Percentiles rank a stretch among this genome's conserved stretches.
These are phyloP conservation scores for Vanessa tameamea DNA, from an alignment of 1,140 invertebrate species.

Conservation along the genomic window DNA sequence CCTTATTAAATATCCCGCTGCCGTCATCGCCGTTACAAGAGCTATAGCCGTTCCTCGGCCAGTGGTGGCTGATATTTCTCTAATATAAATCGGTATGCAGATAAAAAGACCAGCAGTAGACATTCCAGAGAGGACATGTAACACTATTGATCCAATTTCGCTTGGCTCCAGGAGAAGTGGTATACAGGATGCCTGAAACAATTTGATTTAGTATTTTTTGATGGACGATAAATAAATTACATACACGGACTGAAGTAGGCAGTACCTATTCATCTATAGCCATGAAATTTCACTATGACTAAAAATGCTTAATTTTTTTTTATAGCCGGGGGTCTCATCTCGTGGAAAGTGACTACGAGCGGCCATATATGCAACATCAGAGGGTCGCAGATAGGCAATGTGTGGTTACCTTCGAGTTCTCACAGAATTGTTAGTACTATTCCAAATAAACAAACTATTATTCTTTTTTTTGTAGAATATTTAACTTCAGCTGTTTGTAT, in stretches of 20 bases:
- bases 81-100: conserved; percentile 56
- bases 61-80: conserved; percentile 48
- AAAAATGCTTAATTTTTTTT: no score
- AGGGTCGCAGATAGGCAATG: no score
- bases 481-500: no score
- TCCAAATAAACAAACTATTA: no score
- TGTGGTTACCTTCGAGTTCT: no score
- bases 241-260: neutral
- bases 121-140: conserved; percentile 54
- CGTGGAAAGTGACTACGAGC: no score
- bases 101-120: conserved; percentile 58
- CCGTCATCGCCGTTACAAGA: conserved; percentile 52
- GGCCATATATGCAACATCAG: no score
- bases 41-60: conserved; percentile 39
- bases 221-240: neutral
- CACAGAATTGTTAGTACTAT: no score
- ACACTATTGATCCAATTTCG: conserved; percentile 42
- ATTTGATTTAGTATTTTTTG: conserved; percentile 6
- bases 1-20: conserved; percentile 53
- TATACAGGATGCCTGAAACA: conserved; percentile 44
- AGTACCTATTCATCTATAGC: no score
- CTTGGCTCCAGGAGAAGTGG: conserved; percentile 51
- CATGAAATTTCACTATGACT: no score
- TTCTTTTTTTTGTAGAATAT: no score
- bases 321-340: no score